A percentile compares a stretch with the other conserved stretches of the same genome.
Evolutionary conservation across 2,113 vertebrate species (phyloP).

Genomic region (Heptranchias perlo): DNA sequence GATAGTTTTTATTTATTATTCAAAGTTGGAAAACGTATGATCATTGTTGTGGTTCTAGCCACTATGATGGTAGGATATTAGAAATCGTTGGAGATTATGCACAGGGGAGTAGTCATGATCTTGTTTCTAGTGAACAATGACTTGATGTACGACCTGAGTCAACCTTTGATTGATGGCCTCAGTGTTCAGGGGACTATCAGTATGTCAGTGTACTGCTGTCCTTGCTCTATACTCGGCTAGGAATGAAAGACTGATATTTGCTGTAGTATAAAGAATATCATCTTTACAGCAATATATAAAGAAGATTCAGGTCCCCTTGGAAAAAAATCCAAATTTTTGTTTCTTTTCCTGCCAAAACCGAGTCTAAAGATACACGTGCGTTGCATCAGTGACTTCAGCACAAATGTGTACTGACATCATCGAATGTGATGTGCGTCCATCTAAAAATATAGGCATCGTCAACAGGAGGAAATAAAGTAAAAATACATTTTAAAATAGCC

Average conservation of each 20-base stretch:
- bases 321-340: constrained; percentile 1
- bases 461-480: neutral
- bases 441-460: neutral
- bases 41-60: no score
- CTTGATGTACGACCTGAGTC: neutral
- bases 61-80: neutral
- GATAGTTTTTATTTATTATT: neutral
- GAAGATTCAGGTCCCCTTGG: neutral
- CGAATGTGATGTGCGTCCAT: no score
- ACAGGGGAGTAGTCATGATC: neutral
- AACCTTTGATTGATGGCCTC: neutral
- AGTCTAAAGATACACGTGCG: no score
- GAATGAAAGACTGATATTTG: neutral
- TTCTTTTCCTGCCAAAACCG: neutral
- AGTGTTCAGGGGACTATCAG: neutral
- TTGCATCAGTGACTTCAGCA: no score
- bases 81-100: neutral
- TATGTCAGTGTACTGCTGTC: neutral
- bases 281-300: neutral
- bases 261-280: neutral
- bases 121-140: neutral
- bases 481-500: no score
- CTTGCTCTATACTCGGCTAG: neutral
- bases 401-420: no score
- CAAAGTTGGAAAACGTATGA: neutral